phyloP scores from a whole-genome alignment of 2,888 invertebrate genomes.

The Incurvaria masculella region DNA sequence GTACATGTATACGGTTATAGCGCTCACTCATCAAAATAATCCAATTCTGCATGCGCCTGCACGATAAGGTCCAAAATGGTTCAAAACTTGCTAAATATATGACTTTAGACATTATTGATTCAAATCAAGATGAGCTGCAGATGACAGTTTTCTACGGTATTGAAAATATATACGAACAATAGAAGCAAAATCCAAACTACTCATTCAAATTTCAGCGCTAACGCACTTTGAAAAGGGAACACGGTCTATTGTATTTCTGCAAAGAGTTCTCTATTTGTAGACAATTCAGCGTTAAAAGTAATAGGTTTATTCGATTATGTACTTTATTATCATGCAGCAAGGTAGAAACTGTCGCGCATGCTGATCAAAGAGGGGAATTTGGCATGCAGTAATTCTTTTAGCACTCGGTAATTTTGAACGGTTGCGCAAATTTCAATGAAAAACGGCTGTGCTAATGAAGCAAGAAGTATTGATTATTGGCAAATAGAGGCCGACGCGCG shows the following conservation, averaged over 20 bases:
- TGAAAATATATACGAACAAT: too few species aligned
- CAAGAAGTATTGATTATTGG: not conserved
- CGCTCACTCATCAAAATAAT: too few species aligned
- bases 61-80: too few species aligned
- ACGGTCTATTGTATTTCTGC: not conserved
- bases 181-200: not conserved
- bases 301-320: not conserved
- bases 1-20: too few species aligned
- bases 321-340: not conserved
- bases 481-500: not conserved
- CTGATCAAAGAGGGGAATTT: not conserved
- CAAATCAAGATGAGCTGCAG: too few species aligned
- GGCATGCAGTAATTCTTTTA: not conserved
- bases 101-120: not conserved
- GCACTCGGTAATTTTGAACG: not conserved
- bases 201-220: too few species aligned
- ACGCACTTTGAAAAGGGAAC: too few species aligned
- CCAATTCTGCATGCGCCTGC: too few species aligned
- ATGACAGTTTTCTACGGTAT: too few species aligned
- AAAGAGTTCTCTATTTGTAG: not conserved
- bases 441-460: not conserved
- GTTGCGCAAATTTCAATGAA: not conserved
- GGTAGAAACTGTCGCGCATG: not conserved
- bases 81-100: too few species aligned
- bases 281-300: not conserved